These are phyloP conservation scores for Argya squamiceps DNA, from an alignment of 2,797 vertebrate species.

Conservation along the genomic window DNA sequence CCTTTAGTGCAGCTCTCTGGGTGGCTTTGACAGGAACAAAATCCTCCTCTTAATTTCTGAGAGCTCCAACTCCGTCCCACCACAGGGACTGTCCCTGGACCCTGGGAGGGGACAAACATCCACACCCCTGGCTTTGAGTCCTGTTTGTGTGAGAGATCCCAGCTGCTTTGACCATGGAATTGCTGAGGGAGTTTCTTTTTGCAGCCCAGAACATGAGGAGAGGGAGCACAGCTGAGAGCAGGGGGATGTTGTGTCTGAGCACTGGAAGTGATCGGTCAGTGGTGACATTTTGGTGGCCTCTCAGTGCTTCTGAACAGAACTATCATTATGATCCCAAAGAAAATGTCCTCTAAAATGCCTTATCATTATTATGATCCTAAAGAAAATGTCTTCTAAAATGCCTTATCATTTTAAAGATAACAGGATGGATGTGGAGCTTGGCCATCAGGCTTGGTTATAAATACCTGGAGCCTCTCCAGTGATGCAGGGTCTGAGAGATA, in stretches of 20 bases:
- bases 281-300: neutral
- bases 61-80: neutral
- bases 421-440: neutral
- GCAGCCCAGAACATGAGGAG: neutral
- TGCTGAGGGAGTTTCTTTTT: neutral
- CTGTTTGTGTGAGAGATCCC: neutral
- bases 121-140: rapidly evolving
- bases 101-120: neutral
- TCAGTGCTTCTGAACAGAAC: neutral
- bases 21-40: neutral
- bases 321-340: neutral
- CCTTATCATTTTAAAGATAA: neutral
- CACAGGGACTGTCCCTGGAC: neutral
- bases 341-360: neutral
- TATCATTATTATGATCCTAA: neutral
- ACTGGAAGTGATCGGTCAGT: neutral
- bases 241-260: neutral
- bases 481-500: neutral
- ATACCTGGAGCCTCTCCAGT: neutral
- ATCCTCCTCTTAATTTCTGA: neutral
- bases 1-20: neutral
- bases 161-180: neutral
- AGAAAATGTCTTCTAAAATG: neutral
- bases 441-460: neutral
- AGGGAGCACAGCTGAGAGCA: neutral